These are phyloP conservation scores for Clanis bilineata DNA, from an alignment of 2,888 invertebrate species.

Conservation along the genomic window DNA sequence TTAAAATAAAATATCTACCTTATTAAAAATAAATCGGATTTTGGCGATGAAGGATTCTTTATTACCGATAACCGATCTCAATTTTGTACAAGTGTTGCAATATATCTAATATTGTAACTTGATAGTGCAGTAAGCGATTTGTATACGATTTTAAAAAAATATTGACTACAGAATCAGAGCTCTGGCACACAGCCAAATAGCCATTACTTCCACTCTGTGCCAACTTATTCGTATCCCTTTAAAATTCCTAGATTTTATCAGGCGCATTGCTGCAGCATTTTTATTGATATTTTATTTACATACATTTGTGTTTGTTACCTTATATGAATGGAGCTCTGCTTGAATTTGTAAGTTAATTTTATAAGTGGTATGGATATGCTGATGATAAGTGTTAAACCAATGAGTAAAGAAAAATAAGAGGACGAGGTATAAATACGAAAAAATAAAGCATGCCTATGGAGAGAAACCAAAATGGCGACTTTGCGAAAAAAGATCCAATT, in stretches of 20 bases:
- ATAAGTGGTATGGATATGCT: too few relatives aligned
- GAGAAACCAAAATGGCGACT: too few relatives aligned
- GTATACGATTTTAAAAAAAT: background rate
- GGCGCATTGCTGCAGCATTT: background rate
- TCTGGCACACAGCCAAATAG: background rate
- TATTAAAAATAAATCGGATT: background rate
- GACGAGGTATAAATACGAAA: too few relatives aligned
- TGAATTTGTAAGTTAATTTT: too few relatives aligned
- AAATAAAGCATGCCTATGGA: too few relatives aligned
- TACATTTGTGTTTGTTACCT: too few relatives aligned
- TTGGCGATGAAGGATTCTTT: background rate
- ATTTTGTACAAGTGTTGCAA: background rate
- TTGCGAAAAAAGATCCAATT: too few relatives aligned
- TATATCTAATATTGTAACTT: background rate
- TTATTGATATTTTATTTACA: background rate
- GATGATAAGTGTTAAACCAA: too few relatives aligned
- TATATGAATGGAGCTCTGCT: too few relatives aligned
- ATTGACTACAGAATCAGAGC: background rate
- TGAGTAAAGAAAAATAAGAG: too few relatives aligned
- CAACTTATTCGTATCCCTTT: slow-evolving; percentile 4
- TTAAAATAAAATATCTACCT: too few relatives aligned
- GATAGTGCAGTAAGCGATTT: background rate
- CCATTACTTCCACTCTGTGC: slow-evolving; percentile 1
- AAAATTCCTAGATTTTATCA: background rate
- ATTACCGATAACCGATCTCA: background rate